These are phyloP conservation scores for Pachycephala philippinensis DNA, from an alignment of 2,113 vertebrate species.

Conservation along the genomic window DNA sequence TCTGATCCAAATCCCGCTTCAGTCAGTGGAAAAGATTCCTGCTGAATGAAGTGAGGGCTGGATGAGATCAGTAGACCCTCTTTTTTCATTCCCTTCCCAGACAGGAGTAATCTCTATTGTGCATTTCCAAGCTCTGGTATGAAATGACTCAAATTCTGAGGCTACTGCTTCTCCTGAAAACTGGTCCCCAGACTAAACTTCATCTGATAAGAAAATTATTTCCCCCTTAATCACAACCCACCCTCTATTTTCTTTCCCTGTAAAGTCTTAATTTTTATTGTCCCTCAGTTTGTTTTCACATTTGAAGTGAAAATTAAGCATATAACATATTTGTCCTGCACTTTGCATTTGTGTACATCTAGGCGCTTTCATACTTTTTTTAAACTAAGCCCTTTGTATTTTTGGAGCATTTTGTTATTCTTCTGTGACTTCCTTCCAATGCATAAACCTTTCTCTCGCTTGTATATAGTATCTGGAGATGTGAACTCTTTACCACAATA, in stretches of 20 bases:
- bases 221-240: background rate
- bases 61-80: background rate
- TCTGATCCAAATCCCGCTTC: background rate
- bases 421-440: background rate
- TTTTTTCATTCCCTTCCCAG: conserved; percentile 12
- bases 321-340: background rate
- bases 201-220: background rate
- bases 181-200: background rate
- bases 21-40: conserved; percentile 44
- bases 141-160: conserved; percentile 1
- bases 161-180: background rate
- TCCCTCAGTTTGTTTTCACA: background rate
- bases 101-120: background rate
- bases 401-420: background rate
- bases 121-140: conserved; percentile 3
- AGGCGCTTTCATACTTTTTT: background rate
- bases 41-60: conserved; percentile 26
- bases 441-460: background rate
- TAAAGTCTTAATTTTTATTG: background rate
- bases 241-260: background rate
- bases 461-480: background rate
- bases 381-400: background rate
- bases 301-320: background rate
- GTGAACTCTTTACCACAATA: background rate
- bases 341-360: background rate